phyloP scores from a whole-genome alignment of 2,888 invertebrate genomes.

The Norana najaformis region DNA sequence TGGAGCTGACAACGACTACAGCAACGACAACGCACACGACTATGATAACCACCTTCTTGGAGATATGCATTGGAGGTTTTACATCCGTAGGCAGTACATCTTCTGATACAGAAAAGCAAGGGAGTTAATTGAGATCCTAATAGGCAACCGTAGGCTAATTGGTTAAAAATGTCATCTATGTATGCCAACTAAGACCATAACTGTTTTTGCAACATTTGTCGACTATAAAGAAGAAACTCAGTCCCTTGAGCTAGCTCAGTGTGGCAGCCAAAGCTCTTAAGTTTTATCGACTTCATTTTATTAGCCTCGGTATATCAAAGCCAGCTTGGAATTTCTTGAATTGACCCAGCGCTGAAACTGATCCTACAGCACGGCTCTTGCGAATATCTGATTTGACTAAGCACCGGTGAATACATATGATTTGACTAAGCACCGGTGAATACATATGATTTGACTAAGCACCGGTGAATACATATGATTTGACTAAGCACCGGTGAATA shows the following conservation, averaged over 20 bases:
- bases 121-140: no score
- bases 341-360: neutral
- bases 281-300: neutral
- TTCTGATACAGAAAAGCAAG: neutral
- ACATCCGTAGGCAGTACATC: neutral
- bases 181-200: neutral
- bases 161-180: neutral
- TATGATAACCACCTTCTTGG: neutral
- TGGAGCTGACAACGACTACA: neutral
- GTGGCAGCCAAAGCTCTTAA: neutral
- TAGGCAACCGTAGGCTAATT: neutral
- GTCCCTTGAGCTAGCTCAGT: neutral
- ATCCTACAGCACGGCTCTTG: neutral
- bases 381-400: neutral
- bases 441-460: neutral
- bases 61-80: neutral
- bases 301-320: neutral
- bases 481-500: neutral
- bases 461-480: neutral
- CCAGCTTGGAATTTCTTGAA: neutral
- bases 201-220: no score
- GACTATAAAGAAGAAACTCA: neutral
- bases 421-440: neutral
- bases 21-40: neutral
- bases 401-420: neutral